Evolutionary conservation across 2,888 invertebrate species (phyloP).

Genomic region (Sinhomidia bicolor): DNA sequence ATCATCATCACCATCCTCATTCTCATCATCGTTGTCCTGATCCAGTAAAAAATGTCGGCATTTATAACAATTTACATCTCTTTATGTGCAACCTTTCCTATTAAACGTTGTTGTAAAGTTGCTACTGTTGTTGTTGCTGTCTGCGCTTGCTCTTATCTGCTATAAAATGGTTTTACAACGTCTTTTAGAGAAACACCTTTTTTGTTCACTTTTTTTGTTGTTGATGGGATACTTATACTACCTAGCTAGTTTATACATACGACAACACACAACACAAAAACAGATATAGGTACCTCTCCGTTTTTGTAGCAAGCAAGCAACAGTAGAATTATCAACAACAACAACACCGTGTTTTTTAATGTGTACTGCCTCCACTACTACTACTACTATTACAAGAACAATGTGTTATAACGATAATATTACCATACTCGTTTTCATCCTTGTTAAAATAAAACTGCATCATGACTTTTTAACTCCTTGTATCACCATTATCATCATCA

Average conservation of each 20-base stretch:
- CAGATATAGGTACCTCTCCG: too few relatives aligned
- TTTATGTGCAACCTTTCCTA: conserved; percentile 47
- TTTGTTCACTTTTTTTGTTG: background rate
- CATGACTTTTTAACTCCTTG: conserved; percentile 20
- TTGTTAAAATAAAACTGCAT: conserved; percentile 21
- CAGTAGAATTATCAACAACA: background rate
- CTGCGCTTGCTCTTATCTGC: conserved; percentile 46
- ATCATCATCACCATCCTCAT: conserved; percentile 38
- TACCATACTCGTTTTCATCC: conserved; percentile 54
- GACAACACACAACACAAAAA: too few relatives aligned
- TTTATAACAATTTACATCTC: conserved; percentile 68
- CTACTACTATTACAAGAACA: too few relatives aligned
- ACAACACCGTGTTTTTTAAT: background rate
- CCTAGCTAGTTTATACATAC: background rate
- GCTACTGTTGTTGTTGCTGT: conserved; percentile 47
- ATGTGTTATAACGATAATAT: conserved; percentile 24
- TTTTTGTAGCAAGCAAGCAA: too few relatives aligned
- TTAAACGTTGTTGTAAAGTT: conserved; percentile 29
- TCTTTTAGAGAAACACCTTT: conserved; percentile 53
- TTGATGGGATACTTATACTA: conserved; percentile 24
- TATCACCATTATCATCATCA: conserved; percentile 29
- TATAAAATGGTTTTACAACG: conserved; percentile 50
- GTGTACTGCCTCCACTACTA: background rate
- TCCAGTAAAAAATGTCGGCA: conserved; percentile 68
- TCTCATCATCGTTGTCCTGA: conserved; percentile 54